Base-by-base conservation (phyloP, 92 coral and sea anemone species). In the Muricea muricata region DNA sequence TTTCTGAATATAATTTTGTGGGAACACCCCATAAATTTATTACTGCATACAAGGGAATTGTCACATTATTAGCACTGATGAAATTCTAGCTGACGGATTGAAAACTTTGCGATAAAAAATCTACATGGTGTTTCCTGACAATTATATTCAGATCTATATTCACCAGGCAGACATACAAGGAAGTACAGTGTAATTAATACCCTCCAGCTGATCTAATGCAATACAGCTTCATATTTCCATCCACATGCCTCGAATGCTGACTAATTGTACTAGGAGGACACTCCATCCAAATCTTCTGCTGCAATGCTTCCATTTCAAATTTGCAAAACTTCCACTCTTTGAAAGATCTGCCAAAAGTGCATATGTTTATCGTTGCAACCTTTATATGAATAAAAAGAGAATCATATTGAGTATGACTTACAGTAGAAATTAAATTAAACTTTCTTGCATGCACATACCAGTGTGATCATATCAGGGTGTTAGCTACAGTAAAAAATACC, bases 251-350 rank as follows among this genome's bases (percentile, higher is more conserved):
- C 6, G 87, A 87, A 47, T 75, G 84, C 29, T 76, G 91, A 31
- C 45, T 9, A 65, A 82, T 30, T 5, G 84, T 48, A 58, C 91
- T 83, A 0, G 84, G 23, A 73, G 91, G 91, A 40, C 91, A 88
- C 29, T 75, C 72, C 91, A 82, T 88, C 84, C 84, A 88, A 61
- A 82, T 77, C 42, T 75, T 83, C 12, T 45, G 48, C 50, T 83
- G 88, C 23, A 88, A 34, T 30, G 21, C 21, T 0, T 75, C 84
- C 26, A 88, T 40, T 52, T 88, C 88, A 65, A 40, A 75, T 21
- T 29, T 75, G 84, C 84, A 88, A 71, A 58, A 88, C 39, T 83
- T 88, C 91, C 91, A 88, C 81, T 88, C 91, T 30, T 74, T 65
- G 32, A 88, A 88, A 14, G 84, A 46, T 42, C 87, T 61, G 7